phyloP scores from a whole-genome alignment of 2,797 vertebrate genomes.

The Hipposideros larvatus region DNA sequence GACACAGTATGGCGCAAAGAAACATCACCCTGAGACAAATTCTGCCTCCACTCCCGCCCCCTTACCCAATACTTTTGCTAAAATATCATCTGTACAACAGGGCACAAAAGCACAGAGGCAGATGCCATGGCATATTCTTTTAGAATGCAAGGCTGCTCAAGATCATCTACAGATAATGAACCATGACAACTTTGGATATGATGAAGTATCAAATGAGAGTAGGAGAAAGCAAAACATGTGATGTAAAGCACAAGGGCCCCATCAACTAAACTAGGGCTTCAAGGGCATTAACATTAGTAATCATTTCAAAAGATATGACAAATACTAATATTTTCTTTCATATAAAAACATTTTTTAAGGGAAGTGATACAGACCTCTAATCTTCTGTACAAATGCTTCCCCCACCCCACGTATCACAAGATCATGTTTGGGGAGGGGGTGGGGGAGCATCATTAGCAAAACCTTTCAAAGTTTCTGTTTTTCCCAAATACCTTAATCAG shows the following conservation, averaged over 20 bases:
- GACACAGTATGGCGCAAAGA: not conserved
- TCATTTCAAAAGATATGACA: conserved; percentile 43
- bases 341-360: conserved; percentile 39
- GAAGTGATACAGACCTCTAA: not conserved
- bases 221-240: conserved; percentile 72
- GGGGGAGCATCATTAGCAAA: not conserved
- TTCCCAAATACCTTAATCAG: conserved; percentile 85
- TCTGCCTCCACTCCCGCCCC: not conserved
- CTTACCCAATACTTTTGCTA: conserved; percentile 34
- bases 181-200: conserved; percentile 86
- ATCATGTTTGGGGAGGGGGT: not conserved
- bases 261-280: not conserved
- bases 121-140: conserved; percentile 88
- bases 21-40: conserved; percentile 15
- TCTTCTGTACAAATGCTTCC: not conserved
- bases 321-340: not conserved
- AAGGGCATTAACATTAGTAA: not conserved
- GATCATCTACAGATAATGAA: conserved; percentile 89
- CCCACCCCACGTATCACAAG: not conserved
- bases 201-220: conserved; percentile 77
- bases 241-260: not conserved
- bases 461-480: not conserved
- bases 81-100: conserved; percentile 79
- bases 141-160: conserved; percentile 87
- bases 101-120: conserved; percentile 85